Evolutionary conservation across 2,888 invertebrate genomes (phyloP), one percentile per base, ranked within the genome.

Genomic region (Neuroscelio doddi): DNA sequence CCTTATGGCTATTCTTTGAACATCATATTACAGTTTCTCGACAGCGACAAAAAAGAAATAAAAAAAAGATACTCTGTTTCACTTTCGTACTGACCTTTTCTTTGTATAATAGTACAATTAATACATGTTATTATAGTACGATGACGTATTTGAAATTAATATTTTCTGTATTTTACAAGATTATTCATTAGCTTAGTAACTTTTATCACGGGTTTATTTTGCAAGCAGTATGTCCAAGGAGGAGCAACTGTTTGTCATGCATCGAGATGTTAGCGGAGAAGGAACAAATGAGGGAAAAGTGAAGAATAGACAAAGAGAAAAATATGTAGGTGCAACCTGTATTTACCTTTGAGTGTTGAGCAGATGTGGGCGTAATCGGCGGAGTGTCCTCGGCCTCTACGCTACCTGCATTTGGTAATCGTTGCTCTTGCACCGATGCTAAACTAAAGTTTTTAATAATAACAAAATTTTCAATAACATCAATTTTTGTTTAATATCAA

Each of bases 371-470:
- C 32, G 86, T 91, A 85, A 85, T 84, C 1, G 89, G 88, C 78
- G 91, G 85, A 76, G 88, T 87, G 73, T 89, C 89, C 53, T 87
- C 87, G 30, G 86, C 78, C 29, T 87, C 91, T 41, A 82, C 77
- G 30, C 91, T 91, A 72, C 89, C 88, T 49, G 88, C 84, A 71
- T 89, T 85, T 34, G 92, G 93, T 74, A 94, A 87, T 72, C 96
- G 91, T 86, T 97, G 96, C 86, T 97, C 97, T 88, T 97, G 97
- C 36, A 97, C 97, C 85, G 96, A 96, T 36, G 97, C 97, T 86
- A 97, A 89, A 85, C 97, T 97, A 84, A 8, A 76, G 32, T 32
- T 32, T n/a, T n/a, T n/a, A n/a, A n/a, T n/a, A n/a, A n/a, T n/a
- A n/a, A n/a, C n/a, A n/a, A n/a, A n/a, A n/a, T n/a, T n/a, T n/a